Evolutionary conservation across 2,797 vertebrate species (phyloP).

Genomic region (Eidolon dupreanum): DNA sequence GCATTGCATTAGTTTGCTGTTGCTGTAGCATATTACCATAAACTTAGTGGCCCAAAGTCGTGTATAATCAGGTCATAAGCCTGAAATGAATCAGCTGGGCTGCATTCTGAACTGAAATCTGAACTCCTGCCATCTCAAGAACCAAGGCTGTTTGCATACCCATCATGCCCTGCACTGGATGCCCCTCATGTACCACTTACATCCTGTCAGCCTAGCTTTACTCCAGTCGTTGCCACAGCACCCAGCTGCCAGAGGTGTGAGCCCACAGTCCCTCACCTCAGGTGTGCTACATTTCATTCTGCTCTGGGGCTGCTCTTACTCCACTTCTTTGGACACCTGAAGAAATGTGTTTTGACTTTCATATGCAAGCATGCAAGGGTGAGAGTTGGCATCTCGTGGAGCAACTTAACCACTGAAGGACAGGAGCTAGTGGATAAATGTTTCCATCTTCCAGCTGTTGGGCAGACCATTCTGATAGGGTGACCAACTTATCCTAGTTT

Average conservation of each 20-base stretch:
- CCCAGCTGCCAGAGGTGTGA: neutral
- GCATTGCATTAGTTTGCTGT: neutral
- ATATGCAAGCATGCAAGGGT: neutral
- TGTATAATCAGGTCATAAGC: neutral
- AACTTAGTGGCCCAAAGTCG: neutral
- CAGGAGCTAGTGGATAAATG: neutral
- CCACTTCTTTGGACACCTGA: neutral
- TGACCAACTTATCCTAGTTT: neutral
- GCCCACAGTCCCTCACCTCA: neutral
- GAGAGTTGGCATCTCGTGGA: neutral
- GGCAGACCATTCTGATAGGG: neutral
- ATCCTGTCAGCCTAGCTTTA: neutral
- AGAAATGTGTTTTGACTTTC: slow-evolving; percentile 8
- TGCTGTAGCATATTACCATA: neutral
- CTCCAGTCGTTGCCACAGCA: neutral
- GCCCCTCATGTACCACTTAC: neutral
- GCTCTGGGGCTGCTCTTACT: neutral
- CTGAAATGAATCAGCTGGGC: neutral
- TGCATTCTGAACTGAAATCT: neutral
- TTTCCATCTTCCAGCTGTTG: neutral
- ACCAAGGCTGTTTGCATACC: neutral
- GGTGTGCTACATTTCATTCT: neutral
- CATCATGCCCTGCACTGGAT: neutral
- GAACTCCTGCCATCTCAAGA: neutral
- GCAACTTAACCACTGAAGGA: neutral